phyloP scores from a whole-genome alignment of 2,797 vertebrate species.

The Eutrigla gurnardus region DNA sequence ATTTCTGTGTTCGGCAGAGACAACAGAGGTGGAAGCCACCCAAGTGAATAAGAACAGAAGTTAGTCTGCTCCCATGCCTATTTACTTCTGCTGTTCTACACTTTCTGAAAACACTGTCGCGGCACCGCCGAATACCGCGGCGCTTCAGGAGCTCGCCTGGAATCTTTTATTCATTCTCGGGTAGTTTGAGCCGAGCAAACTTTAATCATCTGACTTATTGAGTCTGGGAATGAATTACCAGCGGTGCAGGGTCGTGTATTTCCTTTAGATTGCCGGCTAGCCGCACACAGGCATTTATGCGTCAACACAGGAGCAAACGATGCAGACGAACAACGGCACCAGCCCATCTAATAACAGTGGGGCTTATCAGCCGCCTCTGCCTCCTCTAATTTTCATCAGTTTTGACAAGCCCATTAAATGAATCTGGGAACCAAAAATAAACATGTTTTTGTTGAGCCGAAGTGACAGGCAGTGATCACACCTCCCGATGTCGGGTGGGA shows the following conservation, averaged over 20 bases:
- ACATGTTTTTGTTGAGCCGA: slow-evolving; percentile 79
- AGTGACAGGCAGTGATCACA: slow-evolving; percentile 83
- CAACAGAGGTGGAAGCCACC: slow-evolving; percentile 61
- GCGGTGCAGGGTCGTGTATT: slow-evolving; percentile 26
- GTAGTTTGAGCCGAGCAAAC: slow-evolving; percentile 57
- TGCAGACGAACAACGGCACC: slow-evolving; percentile 69
- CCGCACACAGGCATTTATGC: slow-evolving; percentile 54
- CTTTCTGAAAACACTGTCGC: slow-evolving; percentile 42
- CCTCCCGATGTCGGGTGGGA: slow-evolving; percentile 64
- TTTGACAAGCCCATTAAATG: slow-evolving; percentile 84
- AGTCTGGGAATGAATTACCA: slow-evolving; percentile 40
- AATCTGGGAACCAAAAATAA: slow-evolving; percentile 80
- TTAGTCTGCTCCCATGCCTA: slow-evolving; percentile 51
- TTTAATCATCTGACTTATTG: slow-evolving; percentile 47
- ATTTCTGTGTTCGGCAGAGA: slow-evolving; percentile 47
- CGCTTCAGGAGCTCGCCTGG: slow-evolving; percentile 22
- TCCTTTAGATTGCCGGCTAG: slow-evolving; percentile 50
- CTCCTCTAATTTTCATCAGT: slow-evolving; percentile 82
- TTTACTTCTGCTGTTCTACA: slow-evolving; percentile 54
- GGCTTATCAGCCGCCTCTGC: slow-evolving; percentile 77
- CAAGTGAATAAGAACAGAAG: slow-evolving; percentile 47
- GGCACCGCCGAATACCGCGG: slow-evolving; percentile 6
- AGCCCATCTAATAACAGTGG: slow-evolving; percentile 77
- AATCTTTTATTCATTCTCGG: slow-evolving; percentile 44
- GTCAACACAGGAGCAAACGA: slow-evolving; percentile 62